Conservation (phyloP, 2,888 invertebrate genomes). For the Chrysolina haemoptera region DNA sequence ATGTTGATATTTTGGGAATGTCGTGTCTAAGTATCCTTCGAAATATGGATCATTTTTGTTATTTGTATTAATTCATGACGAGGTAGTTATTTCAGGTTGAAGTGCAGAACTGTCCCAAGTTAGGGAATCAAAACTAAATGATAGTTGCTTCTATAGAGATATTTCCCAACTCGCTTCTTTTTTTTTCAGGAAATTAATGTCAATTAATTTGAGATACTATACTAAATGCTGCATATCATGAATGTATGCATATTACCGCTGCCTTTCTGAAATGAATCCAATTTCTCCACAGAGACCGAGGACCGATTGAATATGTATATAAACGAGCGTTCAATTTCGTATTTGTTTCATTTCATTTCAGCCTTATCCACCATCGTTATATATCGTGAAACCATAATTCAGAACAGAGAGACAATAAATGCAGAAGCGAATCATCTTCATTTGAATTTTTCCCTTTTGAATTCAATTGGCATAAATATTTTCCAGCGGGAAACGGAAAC, state of each 20-base stretch:
- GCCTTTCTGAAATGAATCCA: not conserved
- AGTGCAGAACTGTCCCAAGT: too few relatives aligned
- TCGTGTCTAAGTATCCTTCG: too few relatives aligned
- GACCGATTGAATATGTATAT: conserved; percentile 14
- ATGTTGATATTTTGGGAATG: too few relatives aligned
- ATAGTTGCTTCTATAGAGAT: too few relatives aligned
- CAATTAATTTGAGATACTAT: not conserved
- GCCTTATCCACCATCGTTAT: not conserved
- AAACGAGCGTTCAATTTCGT: not conserved
- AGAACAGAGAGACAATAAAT: conserved; percentile 9
- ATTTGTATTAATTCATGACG: too few relatives aligned
- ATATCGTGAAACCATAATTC: conserved; percentile 13
- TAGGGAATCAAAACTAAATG: too few relatives aligned
- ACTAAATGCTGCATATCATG: too few relatives aligned
- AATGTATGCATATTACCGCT: not conserved
- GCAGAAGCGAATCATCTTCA: conserved; percentile 14
- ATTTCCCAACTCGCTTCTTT: too few relatives aligned
- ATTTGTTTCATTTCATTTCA: not conserved
- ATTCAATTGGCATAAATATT: conserved; percentile 19
- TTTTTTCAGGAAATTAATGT: not conserved
- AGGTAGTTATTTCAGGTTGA: too few relatives aligned
- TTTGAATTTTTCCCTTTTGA: conserved; percentile 8
- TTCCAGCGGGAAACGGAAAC: conserved; percentile 11
- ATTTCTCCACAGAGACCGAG: not conserved
- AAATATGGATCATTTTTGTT: too few relatives aligned